These are phyloP conservation scores for Choloepus didactylus DNA, from an alignment of 2,797 vertebrate species.

Conservation along the genomic window DNA sequence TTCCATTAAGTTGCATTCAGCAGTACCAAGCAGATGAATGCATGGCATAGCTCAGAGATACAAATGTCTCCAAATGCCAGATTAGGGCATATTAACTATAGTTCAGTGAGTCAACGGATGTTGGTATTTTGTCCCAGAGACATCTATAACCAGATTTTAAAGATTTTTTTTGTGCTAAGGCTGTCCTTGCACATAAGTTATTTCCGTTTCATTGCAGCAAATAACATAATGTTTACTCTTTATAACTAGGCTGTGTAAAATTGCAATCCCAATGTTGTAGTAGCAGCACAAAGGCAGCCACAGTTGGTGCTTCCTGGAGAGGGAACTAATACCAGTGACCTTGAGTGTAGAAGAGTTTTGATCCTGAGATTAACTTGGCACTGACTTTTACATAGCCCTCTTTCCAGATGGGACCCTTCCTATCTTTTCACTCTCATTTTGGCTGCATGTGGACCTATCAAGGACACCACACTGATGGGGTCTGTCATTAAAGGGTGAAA, in stretches of 20 bases:
- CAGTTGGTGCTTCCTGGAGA: not conserved
- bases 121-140: slow-evolving; percentile 50
- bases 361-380: slow-evolving; percentile 5
- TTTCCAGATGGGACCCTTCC: not conserved
- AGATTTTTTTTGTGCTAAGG: slow-evolving; percentile 66
- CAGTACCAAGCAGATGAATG: not conserved
- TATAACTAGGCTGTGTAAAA: slow-evolving; percentile 49
- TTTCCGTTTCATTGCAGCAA: slow-evolving; percentile 53
- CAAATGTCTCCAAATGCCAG: slow-evolving; percentile 54
- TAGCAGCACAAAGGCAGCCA: not conserved
- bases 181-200: slow-evolving; percentile 46
- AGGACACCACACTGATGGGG: not conserved
- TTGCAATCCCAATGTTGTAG: slow-evolving; percentile 33
- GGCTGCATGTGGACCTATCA: not conserved
- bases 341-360: slow-evolving; percentile 19
- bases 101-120: slow-evolving; percentile 50
- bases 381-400: slow-evolving; percentile 25
- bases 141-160: slow-evolving; percentile 58
- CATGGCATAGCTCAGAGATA: not conserved
- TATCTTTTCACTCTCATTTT: not conserved
- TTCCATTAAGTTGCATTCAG: not conserved
- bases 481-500: not conserved
- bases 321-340: not conserved
- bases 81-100: slow-evolving; percentile 14
- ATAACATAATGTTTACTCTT: slow-evolving; percentile 59